phyloP scores from a whole-genome alignment of 1,140 invertebrate species.

The Lepidurus apus region DNA sequence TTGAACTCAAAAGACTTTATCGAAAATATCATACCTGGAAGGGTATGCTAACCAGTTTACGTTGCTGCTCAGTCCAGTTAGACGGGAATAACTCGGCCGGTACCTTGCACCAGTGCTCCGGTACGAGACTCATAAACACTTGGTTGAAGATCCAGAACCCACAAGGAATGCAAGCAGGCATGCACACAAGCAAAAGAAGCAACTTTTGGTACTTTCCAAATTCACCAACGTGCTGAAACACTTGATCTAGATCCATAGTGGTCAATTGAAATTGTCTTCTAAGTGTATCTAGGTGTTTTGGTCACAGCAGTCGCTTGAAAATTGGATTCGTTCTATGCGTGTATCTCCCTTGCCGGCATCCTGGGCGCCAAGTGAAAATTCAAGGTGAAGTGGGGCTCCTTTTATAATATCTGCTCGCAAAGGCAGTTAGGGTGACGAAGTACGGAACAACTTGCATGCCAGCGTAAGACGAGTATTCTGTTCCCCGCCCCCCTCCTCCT shows the following conservation, averaged over 20 bases:
- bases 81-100: conserved; percentile 13
- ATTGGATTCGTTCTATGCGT: background rate
- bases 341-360: background rate
- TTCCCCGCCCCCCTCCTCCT: background rate
- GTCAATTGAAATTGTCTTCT: background rate
- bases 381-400: background rate
- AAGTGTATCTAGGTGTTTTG: background rate
- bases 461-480: background rate
- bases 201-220: conserved; percentile 52
- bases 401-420: background rate
- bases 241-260: conserved; percentile 48
- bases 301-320: conserved; percentile 17
- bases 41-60: conserved; percentile 30
- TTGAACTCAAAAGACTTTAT: background rate
- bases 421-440: background rate
- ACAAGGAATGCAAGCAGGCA: conserved; percentile 45
- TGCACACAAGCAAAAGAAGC: conserved; percentile 45
- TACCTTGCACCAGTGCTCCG: conserved; percentile 48
- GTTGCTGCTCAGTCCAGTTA: conserved; percentile 26
- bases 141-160: conserved; percentile 47
- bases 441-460: background rate
- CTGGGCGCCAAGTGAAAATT: conserved; percentile 18
- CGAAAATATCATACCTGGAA: background rate
- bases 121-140: conserved; percentile 47
- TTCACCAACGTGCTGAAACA: conserved; percentile 50